These are phyloP conservation scores for Parnassius apollo DNA, from an alignment of 2,888 invertebrate species.

Conservation along the genomic window DNA sequence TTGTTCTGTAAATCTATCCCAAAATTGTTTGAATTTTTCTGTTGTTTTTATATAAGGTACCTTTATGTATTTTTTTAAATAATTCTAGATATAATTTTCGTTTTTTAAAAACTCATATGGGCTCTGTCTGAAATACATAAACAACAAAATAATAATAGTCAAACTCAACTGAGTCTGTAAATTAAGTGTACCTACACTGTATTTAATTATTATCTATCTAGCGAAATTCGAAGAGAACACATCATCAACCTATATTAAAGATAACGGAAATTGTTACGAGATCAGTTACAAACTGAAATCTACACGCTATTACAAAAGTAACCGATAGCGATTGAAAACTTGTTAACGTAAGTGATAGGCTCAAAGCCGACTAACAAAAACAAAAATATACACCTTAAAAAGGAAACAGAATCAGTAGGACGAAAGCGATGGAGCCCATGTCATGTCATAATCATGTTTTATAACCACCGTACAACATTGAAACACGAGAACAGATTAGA, in stretches of 20 bases:
- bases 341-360: conserved; percentile 34
- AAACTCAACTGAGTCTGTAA: too few relatives aligned
- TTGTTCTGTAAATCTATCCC: too few relatives aligned
- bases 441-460: conserved; percentile 40
- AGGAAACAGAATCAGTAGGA: conserved; percentile 28
- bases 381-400: conserved; percentile 29
- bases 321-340: conserved; percentile 15
- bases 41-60: too few relatives aligned
- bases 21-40: too few relatives aligned
- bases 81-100: too few relatives aligned
- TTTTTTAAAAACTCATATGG: too few relatives aligned
- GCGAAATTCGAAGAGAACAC: not conserved
- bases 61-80: too few relatives aligned
- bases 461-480: conserved; percentile 37
- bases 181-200: too few relatives aligned
- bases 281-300: conserved; percentile 20
- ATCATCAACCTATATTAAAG: conserved; percentile 1
- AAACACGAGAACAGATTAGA: conserved; percentile 58
- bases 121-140: too few relatives aligned
- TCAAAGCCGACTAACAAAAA: conserved; percentile 28
- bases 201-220: too few relatives aligned
- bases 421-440: conserved; percentile 35
- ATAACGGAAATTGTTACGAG: conserved; percentile 6
- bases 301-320: conserved; percentile 11
- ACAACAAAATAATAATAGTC: too few relatives aligned